phyloP scores from a whole-genome alignment of 2,888 invertebrate genomes.

The Nymphalis c-album region DNA sequence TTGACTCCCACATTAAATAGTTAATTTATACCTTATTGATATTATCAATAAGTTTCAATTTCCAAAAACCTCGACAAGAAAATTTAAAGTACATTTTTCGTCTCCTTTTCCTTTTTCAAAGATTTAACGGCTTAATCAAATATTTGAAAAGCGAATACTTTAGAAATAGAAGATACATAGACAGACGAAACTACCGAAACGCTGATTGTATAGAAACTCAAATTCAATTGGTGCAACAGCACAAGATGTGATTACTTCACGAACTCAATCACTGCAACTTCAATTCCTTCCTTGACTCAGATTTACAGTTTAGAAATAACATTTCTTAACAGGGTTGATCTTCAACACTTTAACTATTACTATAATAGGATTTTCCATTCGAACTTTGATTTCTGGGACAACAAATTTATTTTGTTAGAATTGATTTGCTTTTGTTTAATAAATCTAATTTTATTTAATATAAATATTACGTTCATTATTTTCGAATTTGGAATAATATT shows the following conservation, averaged over 20 bases:
- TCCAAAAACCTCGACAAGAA: no score
- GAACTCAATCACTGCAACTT: slow-evolving; percentile 10
- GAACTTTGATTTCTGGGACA: not conserved
- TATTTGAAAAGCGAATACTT: not conserved
- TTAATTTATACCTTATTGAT: no score
- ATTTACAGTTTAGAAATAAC: slow-evolving; percentile 11
- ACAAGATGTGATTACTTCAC: slow-evolving; percentile 9
- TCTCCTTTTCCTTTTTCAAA: no score
- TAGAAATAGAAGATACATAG: not conserved
- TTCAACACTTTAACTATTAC: slow-evolving; percentile 1
- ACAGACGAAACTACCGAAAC: slow-evolving; percentile 5
- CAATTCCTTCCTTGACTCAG: slow-evolving; percentile 9
- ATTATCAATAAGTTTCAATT: no score
- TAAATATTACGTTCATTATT: no score
- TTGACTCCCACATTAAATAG: no score
- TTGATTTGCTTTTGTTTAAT: no score
- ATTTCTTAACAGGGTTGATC: slow-evolving; percentile 5
- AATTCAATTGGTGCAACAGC: slow-evolving; percentile 7
- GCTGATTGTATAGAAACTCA: slow-evolving; percentile 5
- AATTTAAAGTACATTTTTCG: no score
- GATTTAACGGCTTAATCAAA: not conserved
- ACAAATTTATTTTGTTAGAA: no score
- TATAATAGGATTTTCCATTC: not conserved
- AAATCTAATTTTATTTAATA: no score
- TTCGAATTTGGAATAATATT: no score